A percentile compares a stretch with the other conserved stretches of the same genome.
Evolutionary conservation across 2,888 invertebrate species (phyloP).

Genomic region (Noctua pronuba): DNA sequence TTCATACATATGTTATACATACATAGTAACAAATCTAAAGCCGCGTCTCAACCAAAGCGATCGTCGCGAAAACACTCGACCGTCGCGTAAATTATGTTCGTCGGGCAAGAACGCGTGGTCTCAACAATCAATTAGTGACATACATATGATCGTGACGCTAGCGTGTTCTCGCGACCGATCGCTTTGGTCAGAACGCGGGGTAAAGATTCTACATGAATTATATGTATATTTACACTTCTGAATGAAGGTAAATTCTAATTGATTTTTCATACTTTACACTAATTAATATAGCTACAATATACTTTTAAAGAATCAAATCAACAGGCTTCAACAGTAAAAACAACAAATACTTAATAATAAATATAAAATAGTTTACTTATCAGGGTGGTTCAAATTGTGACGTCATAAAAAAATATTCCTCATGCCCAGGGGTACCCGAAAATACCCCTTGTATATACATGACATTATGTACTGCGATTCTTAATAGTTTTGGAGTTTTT

Average conservation of each 20-base stretch:
- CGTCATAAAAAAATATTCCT: neutral
- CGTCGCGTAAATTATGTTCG: too few species aligned
- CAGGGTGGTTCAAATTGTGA: neutral
- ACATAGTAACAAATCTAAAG: neutral
- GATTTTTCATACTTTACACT: neutral
- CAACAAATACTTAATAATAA: neutral
- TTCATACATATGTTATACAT: neutral
- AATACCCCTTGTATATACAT: too few species aligned
- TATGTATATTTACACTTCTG: neutral
- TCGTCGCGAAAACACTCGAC: neutral
- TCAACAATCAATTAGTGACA: neutral
- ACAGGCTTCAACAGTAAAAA: neutral
- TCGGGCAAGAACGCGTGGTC: too few species aligned
- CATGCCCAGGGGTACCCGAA: neutral
- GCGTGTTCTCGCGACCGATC: neutral
- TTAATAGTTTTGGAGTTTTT: neutral
- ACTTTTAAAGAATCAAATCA: constrained; percentile 6
- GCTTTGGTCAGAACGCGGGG: neutral
- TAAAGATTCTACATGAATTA: neutral
- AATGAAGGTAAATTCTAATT: neutral
- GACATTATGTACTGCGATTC: neutral
- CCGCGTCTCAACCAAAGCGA: neutral
- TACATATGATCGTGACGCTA: neutral
- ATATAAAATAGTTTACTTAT: neutral
- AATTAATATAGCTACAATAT: neutral